Base-by-base conservation (phyloP, 2,797 vertebrate species). In the Galaxias olidus region DNA sequence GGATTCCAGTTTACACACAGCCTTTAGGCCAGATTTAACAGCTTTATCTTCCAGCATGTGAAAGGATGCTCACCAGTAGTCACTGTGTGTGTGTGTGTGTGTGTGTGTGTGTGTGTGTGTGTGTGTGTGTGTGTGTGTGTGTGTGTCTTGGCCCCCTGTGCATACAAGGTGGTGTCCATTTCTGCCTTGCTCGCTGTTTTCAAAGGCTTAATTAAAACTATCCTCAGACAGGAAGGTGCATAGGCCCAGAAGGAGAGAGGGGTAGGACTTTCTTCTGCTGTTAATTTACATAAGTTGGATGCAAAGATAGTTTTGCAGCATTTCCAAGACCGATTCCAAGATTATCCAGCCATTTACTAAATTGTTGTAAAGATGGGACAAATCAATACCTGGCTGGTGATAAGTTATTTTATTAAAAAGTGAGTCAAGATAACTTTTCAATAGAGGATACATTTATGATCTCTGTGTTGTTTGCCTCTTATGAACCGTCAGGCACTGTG, bases 141-240 rank as follows among this genome's bases (percentile, higher is more conserved):
- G 58, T 70, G 75, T 64, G 72, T 51, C 63, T 61, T 68, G 68
- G 68, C 52, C 67, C 66, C 52, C 59, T 30, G 65, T 77, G 77
- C 81, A 82, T 84, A 85, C 75, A 80, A 56, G 69, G 77, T 9
- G 77, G 89, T 90, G 72, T 91, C 84, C 72, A 87, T 90, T 91
- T 91, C 88, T 89, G 87, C 88, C 49, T 42, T 15, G 62, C 67
- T 82, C 73, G 89, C 88, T 87, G 74, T 88, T 87, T 78, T 85
- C 77, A 84, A 76, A 82, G 76, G 76, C 76, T 80, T 70, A 51
- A 66, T 79, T 71, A 82, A 76, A 46, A 46, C 40, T 48, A 77
- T 46, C 63, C 47, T 46, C 58, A 72, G 75, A 73, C 61, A 42
- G 50, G 79, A 73, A n/a, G 71, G 65, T 63, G 68, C 71, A 68